Evolutionary conservation across 2,113 vertebrate genomes (phyloP), one percentile per base, ranked within the genome.

Genomic region (Jaculus jaculus): DNA sequence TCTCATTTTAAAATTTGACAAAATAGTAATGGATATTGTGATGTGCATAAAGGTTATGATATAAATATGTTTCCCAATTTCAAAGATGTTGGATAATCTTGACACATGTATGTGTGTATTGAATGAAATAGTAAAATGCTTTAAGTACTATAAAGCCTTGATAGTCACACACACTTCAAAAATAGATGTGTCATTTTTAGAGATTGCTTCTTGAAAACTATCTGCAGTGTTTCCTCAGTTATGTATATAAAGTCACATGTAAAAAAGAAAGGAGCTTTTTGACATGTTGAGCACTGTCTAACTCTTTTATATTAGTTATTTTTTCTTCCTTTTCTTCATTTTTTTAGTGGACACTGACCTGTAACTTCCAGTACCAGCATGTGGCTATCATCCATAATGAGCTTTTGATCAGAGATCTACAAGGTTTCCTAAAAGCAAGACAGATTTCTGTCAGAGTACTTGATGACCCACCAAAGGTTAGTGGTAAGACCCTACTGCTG

Each of bases 91-190:
- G 16, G 77, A 65, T 68, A 60, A 86, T 87, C 34, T 69, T 42
- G 37, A 37, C 58, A 91, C 58, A 17, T 71, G 17, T 3, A 32
- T 95, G 79, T 87, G n/a, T 90, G 90, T 88, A 16, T 65, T 78
- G 65, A 83, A 23, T 61, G 42, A 92, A 78, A 80, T 42, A 84
- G 54, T 69, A 58, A 34, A 63, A 85, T 73, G 69, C 20, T 34
- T 74, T 7, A 78, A 86, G 69, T 79, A 65, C 8, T 39, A 60
- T 69, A 11, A 87, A 93, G 17, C 15, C 54, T 66, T 42, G 28
- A 80, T 6, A 87, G 42, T 23, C 90, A 42, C 78, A 89, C 92
- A 51, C 69, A 26, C 32, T 83, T 91, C 75, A 83, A 82, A 95
- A 87, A 80, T 81, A 87, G 11, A 87, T 82, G 10, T 32, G 23